Conservation (phyloP, 2,113 vertebrate species). For the Podarcis muralis region DNA sequence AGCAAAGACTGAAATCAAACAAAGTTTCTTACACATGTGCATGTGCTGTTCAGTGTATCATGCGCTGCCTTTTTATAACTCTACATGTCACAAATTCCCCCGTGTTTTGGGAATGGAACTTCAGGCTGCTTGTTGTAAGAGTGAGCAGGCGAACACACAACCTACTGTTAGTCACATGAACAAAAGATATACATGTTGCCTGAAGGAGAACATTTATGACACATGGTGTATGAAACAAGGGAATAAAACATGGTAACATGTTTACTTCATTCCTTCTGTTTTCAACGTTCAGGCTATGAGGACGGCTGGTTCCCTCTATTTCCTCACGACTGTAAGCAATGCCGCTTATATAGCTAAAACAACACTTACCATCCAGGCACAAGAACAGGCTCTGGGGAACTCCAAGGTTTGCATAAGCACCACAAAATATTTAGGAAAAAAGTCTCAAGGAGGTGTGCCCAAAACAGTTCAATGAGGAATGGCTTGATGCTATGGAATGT, state of each 20-base stretch:
- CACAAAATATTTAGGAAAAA: background rate
- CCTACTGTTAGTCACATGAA: background rate
- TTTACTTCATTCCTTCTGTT: background rate
- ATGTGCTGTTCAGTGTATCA: background rate
- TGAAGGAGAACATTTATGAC: background rate
- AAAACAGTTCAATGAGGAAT: background rate
- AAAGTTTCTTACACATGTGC: background rate
- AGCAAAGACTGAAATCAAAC: background rate
- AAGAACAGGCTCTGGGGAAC: background rate
- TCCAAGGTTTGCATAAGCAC: background rate
- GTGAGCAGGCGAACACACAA: background rate
- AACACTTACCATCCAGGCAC: background rate
- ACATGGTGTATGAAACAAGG: background rate
- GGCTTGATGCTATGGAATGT: background rate
- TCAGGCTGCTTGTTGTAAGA: background rate
- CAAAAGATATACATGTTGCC: background rate
- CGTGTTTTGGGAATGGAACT: background rate
- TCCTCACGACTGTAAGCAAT: no score
- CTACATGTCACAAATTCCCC: background rate
- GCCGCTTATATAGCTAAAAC: no score
- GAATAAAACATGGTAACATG: background rate
- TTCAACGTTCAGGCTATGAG: background rate
- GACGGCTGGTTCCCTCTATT: no score
- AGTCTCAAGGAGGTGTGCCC: background rate
- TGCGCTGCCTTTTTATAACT: background rate